These are phyloP conservation scores for Drosophila infuscata DNA, from an alignment of 2,888 invertebrate species.

Conservation along the genomic window DNA sequence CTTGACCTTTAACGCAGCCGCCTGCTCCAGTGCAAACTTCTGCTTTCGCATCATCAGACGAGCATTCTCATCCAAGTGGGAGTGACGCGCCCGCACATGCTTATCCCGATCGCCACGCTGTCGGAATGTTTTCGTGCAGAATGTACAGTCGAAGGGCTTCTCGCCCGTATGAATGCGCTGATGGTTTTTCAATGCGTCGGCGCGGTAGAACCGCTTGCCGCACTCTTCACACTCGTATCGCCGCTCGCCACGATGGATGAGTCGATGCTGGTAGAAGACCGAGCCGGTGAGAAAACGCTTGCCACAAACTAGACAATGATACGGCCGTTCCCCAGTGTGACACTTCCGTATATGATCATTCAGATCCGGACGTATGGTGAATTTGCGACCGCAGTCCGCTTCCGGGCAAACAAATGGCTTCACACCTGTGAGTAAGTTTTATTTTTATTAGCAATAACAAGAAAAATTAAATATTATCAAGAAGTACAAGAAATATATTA, in stretches of 20 bases:
- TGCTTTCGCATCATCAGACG: slow-evolving; percentile 84
- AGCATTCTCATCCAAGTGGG: slow-evolving; percentile 83
- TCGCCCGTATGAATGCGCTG: slow-evolving; percentile 88
- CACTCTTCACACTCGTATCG: slow-evolving; percentile 88
- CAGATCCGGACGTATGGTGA: slow-evolving; percentile 88
- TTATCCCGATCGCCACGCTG: slow-evolving; percentile 87
- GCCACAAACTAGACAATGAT: slow-evolving; percentile 87
- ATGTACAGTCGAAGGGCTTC: slow-evolving; percentile 86
- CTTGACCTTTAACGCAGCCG: slow-evolving; percentile 71
- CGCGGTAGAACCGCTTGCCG: slow-evolving; percentile 88
- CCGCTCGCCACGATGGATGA: slow-evolving; percentile 88
- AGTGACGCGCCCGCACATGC: slow-evolving; percentile 87
- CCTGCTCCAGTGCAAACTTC: slow-evolving; percentile 82
- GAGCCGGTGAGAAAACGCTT: slow-evolving; percentile 88
- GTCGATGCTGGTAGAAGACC: slow-evolving; percentile 88
- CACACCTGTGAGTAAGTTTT: slow-evolving; percentile 85
- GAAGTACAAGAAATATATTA: neutral
- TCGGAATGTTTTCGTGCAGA: slow-evolving; percentile 86
- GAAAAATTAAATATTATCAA: neutral
- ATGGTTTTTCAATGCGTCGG: slow-evolving; percentile 88
- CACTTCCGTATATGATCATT: slow-evolving; percentile 88
- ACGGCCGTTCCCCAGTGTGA: slow-evolving; percentile 88
- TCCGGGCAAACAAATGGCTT: slow-evolving; percentile 88
- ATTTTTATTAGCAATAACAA: neutral
- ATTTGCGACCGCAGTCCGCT: slow-evolving; percentile 87